Evolutionary conservation across 2,888 invertebrate genomes (phyloP).

Genomic region (Amiota mariae): DNA sequence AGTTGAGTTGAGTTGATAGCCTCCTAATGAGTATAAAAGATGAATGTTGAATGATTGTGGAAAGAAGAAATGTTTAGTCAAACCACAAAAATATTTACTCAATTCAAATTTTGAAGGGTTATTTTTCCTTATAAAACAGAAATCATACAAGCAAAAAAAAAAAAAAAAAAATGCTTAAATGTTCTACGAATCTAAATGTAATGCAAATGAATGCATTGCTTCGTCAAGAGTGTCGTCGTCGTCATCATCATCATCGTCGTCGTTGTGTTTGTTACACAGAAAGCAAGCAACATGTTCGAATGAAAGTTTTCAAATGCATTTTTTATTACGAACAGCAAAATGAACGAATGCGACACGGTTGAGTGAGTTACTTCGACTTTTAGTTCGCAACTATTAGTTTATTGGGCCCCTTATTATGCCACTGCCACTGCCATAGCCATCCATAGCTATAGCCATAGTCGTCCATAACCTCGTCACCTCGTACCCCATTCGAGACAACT

Average conservation of each 20-base stretch:
- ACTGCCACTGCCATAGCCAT: no score
- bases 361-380: slow-evolving; percentile 3
- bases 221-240: not conserved
- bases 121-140: not conserved
- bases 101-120: no score
- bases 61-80: not conserved
- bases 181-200: not conserved
- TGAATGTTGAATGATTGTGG: not conserved
- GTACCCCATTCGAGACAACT: not conserved
- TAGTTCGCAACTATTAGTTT: slow-evolving; percentile 26
- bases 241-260: no score
- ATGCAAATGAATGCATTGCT: slow-evolving; percentile 29
- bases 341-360: not conserved
- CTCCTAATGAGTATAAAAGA: no score
- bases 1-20: no score
- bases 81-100: no score
- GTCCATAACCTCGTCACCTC: not conserved
- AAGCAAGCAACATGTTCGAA: slow-evolving; percentile 2
- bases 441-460: no score
- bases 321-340: slow-evolving; percentile 20
- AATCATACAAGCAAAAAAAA: not conserved
- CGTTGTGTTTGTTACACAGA: no score
- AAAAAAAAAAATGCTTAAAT: not conserved
- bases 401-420: slow-evolving; percentile 21
- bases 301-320: slow-evolving; percentile 23